Conservation (phyloP, 2,797 vertebrate species). For the Tokudaia tokunoshimensis region DNA sequence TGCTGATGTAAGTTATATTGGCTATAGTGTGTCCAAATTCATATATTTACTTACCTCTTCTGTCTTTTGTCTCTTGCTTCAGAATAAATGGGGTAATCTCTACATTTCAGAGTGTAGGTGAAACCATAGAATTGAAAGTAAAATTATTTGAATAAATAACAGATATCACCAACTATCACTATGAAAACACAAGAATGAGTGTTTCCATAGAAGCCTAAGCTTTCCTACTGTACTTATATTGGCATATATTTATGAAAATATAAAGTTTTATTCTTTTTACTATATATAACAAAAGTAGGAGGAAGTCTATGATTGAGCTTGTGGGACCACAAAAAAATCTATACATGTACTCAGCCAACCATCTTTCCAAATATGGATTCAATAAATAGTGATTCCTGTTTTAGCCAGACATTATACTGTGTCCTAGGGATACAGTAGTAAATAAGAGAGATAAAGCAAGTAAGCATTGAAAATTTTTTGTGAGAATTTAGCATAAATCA, state of each 20-base stretch:
- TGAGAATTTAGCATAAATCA: conserved; percentile 36
- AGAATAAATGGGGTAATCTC: background rate
- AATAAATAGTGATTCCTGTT: background rate
- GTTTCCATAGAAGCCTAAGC: conserved; percentile 56
- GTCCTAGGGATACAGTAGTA: background rate
- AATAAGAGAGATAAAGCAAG: background rate
- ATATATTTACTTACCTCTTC: background rate
- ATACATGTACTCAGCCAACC: background rate
- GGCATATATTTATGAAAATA: background rate
- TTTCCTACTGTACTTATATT: conserved; percentile 18
- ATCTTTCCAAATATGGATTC: background rate
- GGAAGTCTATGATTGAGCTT: background rate
- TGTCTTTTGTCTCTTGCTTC: background rate
- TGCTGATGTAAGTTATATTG: background rate
- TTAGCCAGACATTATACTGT: background rate
- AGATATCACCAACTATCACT: conserved; percentile 23
- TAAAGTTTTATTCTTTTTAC: conserved; percentile 36
- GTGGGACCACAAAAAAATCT: background rate
- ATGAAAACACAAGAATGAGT: conserved; percentile 48
- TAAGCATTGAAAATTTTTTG: background rate
- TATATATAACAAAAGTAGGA: conserved; percentile 20
- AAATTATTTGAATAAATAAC: conserved; percentile 55
- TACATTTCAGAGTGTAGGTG: background rate
- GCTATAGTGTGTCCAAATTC: background rate
- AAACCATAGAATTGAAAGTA: background rate